Conservation (phyloP, 2,113 vertebrate genomes). For the Excalfactoria chinensis region DNA sequence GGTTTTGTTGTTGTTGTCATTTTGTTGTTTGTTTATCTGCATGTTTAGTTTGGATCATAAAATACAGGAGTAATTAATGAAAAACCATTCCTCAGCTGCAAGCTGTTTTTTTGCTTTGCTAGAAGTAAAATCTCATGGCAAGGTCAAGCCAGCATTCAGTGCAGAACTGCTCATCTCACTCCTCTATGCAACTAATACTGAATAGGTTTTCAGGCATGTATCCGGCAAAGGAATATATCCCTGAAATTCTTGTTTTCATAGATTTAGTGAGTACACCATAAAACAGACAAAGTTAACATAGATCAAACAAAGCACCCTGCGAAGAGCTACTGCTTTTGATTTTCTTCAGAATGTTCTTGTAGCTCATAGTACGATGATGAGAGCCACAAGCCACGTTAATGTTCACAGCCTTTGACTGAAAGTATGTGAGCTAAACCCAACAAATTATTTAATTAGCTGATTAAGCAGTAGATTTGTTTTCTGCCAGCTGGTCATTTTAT, state of each 20-base stretch:
- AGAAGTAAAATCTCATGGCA: constrained; percentile 4
- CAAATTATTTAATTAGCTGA: background rate
- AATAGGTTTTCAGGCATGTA: background rate
- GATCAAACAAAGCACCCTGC: background rate
- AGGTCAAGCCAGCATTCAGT: background rate
- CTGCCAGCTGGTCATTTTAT: background rate
- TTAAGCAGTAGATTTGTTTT: background rate
- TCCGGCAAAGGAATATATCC: background rate
- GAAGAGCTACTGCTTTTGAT: background rate
- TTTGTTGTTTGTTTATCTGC: background rate
- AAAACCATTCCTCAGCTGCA: background rate
- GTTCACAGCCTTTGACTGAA: background rate
- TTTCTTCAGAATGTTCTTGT: background rate
- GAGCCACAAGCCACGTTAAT: background rate
- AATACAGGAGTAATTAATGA: background rate
- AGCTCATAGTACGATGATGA: background rate
- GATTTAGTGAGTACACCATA: background rate
- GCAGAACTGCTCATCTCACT: background rate
- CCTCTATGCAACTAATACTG: background rate
- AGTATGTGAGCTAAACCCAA: background rate
- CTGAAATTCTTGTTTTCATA: background rate
- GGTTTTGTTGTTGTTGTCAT: background rate
- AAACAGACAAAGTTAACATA: background rate
- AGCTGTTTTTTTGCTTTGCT: background rate
- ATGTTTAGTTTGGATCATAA: background rate